Percentiles rank a stretch among this genome's conserved stretches.
Conservation (phyloP, 2,888 invertebrate species). For the Rapana venosa region DNA sequence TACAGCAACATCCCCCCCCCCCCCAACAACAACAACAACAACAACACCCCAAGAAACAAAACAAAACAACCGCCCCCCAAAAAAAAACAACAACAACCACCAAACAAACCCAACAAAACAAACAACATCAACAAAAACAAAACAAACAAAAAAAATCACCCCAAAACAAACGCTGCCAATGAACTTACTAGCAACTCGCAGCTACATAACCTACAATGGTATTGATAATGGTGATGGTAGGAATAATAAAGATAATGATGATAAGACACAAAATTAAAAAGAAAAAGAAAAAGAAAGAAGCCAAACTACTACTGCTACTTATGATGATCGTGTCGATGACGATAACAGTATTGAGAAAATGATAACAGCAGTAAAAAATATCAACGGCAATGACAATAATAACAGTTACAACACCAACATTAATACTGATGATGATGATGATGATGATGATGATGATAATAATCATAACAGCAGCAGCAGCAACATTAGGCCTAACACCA, state of each 20-base stretch:
- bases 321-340: too few species aligned
- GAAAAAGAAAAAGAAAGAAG: too few species aligned
- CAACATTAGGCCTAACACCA: too few species aligned
- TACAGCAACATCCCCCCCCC: too few species aligned
- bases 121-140: too few species aligned
- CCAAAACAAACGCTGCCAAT: too few species aligned
- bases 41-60: too few species aligned
- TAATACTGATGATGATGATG: background rate
- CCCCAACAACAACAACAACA: background rate
- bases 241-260: background rate
- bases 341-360: background rate
- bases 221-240: background rate
- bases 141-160: too few species aligned
- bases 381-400: background rate
- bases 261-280: background rate
- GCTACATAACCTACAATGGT: background rate
- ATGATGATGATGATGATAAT: background rate
- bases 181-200: too few species aligned
- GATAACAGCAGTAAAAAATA: background rate
- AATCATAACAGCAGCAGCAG: background rate
- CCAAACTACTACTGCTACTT: too few species aligned
- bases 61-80: background rate
- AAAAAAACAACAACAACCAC: too few species aligned
- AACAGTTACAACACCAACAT: background rate
- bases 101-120: background rate